Evolutionary conservation across 2,797 vertebrate species (phyloP).

Genomic region (Danio choprae): DNA sequence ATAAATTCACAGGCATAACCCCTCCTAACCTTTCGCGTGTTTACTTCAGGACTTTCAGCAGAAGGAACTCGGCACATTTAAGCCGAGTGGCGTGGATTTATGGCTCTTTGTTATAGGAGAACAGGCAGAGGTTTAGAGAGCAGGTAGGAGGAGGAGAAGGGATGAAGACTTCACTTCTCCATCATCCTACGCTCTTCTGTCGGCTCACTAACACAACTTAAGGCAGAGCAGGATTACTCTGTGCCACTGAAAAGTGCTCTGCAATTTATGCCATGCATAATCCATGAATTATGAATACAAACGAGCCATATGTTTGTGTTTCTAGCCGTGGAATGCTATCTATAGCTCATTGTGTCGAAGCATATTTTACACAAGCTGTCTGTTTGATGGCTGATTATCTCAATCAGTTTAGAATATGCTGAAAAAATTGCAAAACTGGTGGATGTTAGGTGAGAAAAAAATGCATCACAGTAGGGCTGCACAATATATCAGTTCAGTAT

Average conservation of each 20-base stretch:
- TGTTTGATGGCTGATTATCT: conserved; percentile 41
- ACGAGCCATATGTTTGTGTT: conserved; percentile 49
- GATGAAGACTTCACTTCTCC: conserved; percentile 38
- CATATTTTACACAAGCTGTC: conserved; percentile 33
- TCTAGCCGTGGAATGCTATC: conserved; percentile 29
- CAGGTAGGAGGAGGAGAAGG: conserved; percentile 54
- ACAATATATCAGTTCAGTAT: too few species aligned
- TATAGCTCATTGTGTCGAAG: conserved; percentile 27
- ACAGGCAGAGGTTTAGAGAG: conserved; percentile 15
- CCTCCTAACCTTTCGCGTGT: conserved; percentile 17
- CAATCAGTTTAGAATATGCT: conserved; percentile 38
- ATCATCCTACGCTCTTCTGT: conserved; percentile 47
- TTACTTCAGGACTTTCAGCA: conserved; percentile 35
- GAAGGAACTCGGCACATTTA: conserved; percentile 34
- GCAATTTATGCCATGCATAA: conserved; percentile 54
- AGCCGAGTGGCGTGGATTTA: conserved; percentile 12
- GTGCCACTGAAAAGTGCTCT: conserved; percentile 42
- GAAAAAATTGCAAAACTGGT: background rate
- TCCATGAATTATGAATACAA: conserved; percentile 54
- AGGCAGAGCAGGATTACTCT: conserved; percentile 48
- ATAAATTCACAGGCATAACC: conserved; percentile 34
- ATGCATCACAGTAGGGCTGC: background rate
- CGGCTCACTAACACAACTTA: conserved; percentile 34
- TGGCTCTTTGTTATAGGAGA: conserved; percentile 21
- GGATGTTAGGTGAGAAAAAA: background rate